Base-by-base conservation (phyloP, 1,140 invertebrate species). In the Dendroctonus ponderosae region DNA sequence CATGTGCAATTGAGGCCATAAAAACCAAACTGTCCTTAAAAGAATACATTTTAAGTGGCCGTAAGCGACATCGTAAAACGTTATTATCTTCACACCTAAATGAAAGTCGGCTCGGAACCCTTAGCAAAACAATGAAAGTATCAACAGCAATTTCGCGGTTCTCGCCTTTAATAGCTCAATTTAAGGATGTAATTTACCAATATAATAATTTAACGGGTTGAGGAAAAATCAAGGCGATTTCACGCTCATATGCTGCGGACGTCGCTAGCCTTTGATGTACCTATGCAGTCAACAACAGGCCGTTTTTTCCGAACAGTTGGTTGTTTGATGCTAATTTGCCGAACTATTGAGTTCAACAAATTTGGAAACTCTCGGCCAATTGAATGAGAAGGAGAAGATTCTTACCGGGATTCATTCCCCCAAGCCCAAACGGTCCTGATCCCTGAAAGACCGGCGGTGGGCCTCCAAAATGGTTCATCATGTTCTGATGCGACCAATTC, bases 371-470 rank as follows among this genome's bases (percentile, higher is more conserved):
- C 26, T 26, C 26, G 1, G 26, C 26, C 26, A 26, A n/a, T 26
- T 26, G 3, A 26, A 26, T 26, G 26, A 3, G 26, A 1, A 26
- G 26, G 3, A 26, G 26, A 26, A 3, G 26, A 26, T 26, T 26
- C 69, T 81, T 81, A 82, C 86, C 82, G 81, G 85, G 80, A 40
- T 78, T 82, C 69, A 86, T 80, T 74, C 83, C 85, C 57, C 84
- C 83, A 7, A 86, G 82, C n/a, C 84, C 83, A 60, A 85, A 86
- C 11, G 74, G 74, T 38, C 72, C 66, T 63, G 82, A 81, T 65
- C 82, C 81, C 72, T 83, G 84, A 76, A 85, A 85, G 57, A 85
- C 79, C 72, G 67, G 80, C 70, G 80, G 81, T 0, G 81, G 80
- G 78, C 82, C 82, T 37, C 71, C 78, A 54, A 79, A 79, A 7